Percentiles rank a stretch among this genome's conserved stretches.
These are phyloP conservation scores for Apamea anceps DNA, from an alignment of 2,888 invertebrate species.

Conservation along the genomic window DNA sequence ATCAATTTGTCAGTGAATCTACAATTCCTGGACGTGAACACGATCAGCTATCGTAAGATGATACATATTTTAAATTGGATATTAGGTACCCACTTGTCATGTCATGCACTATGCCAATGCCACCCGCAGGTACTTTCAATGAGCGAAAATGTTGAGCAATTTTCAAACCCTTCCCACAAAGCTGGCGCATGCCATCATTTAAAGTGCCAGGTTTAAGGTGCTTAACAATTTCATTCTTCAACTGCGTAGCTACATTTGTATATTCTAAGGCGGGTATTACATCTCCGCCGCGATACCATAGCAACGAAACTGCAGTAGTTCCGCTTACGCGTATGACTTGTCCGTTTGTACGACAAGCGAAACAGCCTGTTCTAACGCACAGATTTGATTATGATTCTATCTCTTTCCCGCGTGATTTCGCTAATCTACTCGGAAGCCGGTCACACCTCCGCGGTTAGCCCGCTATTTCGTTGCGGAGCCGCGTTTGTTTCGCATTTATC, in stretches of 20 bases:
- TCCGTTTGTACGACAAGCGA: background rate
- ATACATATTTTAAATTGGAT: background rate
- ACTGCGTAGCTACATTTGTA: background rate
- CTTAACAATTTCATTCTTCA: background rate
- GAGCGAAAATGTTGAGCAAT: background rate
- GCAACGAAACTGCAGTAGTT: background rate
- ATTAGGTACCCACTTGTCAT: background rate
- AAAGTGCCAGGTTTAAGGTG: background rate
- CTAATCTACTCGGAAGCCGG: background rate
- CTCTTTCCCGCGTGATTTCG: background rate
- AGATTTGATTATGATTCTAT: background rate
- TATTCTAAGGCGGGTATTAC: background rate
- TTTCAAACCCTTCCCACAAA: background rate
- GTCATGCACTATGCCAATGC: background rate
- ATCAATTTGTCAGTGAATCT: slow-evolving; percentile 71
- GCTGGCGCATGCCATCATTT: background rate
- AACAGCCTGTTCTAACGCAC: background rate
- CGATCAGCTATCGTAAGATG: slow-evolving; percentile 70
- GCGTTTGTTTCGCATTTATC: background rate
- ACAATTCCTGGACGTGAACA: slow-evolving; percentile 66
- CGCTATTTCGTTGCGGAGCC: background rate
- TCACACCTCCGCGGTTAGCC: background rate
- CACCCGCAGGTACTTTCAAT: background rate
- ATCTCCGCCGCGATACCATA: background rate
- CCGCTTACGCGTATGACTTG: background rate